Percentiles rank a stretch among this genome's conserved stretches.
Conservation (phyloP, 2,888 invertebrate genomes). For the Rotaria socialis region DNA sequence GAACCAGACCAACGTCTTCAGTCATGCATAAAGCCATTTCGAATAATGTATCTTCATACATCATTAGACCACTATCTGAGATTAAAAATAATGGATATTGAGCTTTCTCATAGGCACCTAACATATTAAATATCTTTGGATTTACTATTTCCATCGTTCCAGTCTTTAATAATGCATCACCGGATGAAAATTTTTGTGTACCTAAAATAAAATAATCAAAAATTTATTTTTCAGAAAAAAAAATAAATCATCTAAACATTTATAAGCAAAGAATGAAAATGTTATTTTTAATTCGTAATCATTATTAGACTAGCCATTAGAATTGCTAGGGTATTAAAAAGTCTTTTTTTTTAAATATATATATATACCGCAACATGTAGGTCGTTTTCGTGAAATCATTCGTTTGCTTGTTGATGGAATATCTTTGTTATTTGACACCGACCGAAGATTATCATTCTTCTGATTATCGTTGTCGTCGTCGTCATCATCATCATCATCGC, state of each 20-base stretch:
- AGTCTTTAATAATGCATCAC: background rate
- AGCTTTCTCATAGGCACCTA: conserved; percentile 56
- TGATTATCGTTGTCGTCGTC: background rate
- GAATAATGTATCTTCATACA: conserved; percentile 53
- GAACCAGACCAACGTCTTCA: conserved; percentile 55
- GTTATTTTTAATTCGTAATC: too few relatives aligned
- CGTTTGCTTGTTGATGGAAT: background rate
- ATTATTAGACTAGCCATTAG: too few relatives aligned
- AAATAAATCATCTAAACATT: too few relatives aligned
- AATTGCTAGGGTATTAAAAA: background rate
- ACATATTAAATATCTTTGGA: conserved; percentile 60
- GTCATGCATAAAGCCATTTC: conserved; percentile 56
- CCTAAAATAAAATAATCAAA: background rate
- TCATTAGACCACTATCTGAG: conserved; percentile 45
- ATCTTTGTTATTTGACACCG: background rate
- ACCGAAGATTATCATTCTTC: background rate
- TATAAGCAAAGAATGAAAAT: too few relatives aligned
- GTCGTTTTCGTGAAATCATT: background rate
- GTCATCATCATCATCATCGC: conserved; percentile 47
- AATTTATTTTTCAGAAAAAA: too few relatives aligned
- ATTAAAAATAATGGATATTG: conserved; percentile 58
- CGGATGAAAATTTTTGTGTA: background rate
- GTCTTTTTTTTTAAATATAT: background rate
- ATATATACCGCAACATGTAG: background rate
- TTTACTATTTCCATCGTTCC: conserved; percentile 49